These are phyloP conservation scores for Calameuta pallipes DNA, from an alignment of 2,888 invertebrate species.

Conservation along the genomic window DNA sequence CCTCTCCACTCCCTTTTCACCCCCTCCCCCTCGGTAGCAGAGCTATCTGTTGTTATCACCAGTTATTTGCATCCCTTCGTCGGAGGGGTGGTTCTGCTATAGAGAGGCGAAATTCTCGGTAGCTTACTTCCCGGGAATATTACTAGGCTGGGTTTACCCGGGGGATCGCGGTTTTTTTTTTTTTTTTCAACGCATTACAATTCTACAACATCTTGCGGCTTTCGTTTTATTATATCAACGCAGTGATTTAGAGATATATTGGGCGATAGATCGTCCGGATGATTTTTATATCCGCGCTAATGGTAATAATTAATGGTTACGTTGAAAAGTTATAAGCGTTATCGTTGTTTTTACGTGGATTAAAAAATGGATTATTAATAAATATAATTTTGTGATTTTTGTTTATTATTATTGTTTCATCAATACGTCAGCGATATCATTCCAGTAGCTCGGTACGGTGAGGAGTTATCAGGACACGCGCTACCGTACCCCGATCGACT, in stretches of 20 bases:
- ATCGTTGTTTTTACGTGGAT: neutral
- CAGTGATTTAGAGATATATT: neutral
- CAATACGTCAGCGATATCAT: neutral
- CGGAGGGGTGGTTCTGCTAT: slow-evolving; percentile 32
- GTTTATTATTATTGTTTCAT: neutral
- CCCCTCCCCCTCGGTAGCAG: slow-evolving; percentile 33
- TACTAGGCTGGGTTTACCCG: slow-evolving; percentile 30
- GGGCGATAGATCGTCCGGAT: too few species aligned
- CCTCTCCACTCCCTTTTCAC: slow-evolving; percentile 12
- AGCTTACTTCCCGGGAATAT: slow-evolving; percentile 59
- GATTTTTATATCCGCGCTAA: neutral
- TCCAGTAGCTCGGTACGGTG: neutral
- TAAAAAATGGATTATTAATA: neutral
- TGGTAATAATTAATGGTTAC: neutral
- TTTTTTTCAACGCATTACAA: neutral
- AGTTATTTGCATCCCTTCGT: slow-evolving; percentile 63
- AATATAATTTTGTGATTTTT: neutral
- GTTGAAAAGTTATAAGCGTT: neutral
- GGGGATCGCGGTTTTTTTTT: neutral
- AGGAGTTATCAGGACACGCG: neutral
- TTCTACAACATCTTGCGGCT: neutral
- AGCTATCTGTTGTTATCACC: slow-evolving; percentile 65
- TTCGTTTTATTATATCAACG: neutral
- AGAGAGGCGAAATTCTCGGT: slow-evolving; percentile 48
- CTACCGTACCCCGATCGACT: neutral